phyloP scores from a whole-genome alignment of 2,113 vertebrate genomes.

The Gracilinanus agilis region DNA sequence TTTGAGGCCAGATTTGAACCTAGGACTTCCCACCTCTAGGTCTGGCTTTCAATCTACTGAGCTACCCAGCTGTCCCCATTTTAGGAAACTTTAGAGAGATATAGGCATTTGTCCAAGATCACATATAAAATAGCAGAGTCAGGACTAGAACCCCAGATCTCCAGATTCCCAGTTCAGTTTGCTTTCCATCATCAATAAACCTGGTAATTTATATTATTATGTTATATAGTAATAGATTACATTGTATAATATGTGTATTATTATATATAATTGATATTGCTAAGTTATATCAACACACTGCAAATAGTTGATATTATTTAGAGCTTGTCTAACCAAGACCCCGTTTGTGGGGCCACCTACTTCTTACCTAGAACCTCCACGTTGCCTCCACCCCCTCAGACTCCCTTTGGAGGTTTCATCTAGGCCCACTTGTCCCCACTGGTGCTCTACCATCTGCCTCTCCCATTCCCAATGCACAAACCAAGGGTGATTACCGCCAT shows the following conservation, averaged over 20 bases:
- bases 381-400: not conserved
- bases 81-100: not conserved
- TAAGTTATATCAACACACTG: not conserved
- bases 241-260: too few species aligned
- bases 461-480: not conserved
- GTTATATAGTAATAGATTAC: too few species aligned
- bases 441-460: not conserved
- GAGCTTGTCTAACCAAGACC: not conserved
- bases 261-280: too few species aligned
- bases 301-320: not conserved
- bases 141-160: not conserved
- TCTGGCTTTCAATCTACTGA: too few species aligned
- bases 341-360: not conserved
- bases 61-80: too few species aligned
- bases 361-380: not conserved
- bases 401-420: not conserved
- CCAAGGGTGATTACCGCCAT: not conserved
- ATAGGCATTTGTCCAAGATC: not conserved
- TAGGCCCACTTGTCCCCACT: not conserved
- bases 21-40: too few species aligned
- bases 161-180: constrained; percentile 24
- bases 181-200: too few species aligned
- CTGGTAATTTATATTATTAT: too few species aligned
- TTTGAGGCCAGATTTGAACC: too few species aligned
- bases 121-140: not conserved